Evolutionary conservation across 1,140 invertebrate genomes (phyloP), one percentile per base, ranked within the genome.

Genomic region (Paralvinella palmiformis): DNA sequence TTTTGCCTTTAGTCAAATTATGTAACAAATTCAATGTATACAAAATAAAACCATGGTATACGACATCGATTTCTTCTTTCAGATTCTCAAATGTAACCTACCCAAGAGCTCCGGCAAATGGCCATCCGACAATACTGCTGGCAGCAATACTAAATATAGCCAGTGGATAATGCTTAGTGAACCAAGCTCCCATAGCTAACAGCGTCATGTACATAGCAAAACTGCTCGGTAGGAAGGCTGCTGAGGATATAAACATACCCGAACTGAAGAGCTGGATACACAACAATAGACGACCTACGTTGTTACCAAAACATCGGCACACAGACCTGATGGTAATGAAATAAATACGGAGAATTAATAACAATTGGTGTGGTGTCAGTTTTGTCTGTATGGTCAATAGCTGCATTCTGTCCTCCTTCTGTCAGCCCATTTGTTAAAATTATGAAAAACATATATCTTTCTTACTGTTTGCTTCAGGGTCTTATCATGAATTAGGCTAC

Each of bases 201-300:
- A 90, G 86, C 31, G 87, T 88, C 73, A 89, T 84, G 70, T 89
- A 89, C 88, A 94, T 92, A 52, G 92, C 91, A 84, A 98, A 99
- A 5, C 89, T 88, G 1, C 93, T 96, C 0, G 96, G 96, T 36
- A 99, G 82, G 81, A 92, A 92, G 0, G 96, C 92, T 10, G 91
- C 86, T 65, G 88, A 87, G 0, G 91, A 87, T 20, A 92, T 89
- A 79, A 94, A 98, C 88, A 95, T 91, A 41, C 94, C 96, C 15
- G 92, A 87, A 67, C 90, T 89, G 64, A 95, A 88, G 17, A 96
- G 77, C 29, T 90, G 85, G 69, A 97, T 89, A 24, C 87, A 85
- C 31, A 98, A 81, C 75, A 88, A 90, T 17, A 96, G 79, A 17
- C 92, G 85, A 15, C 88, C 94, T 66, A 95, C 86, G 68, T 93